Conservation (phyloP, 2,888 invertebrate genomes). For the Biston betularia region DNA sequence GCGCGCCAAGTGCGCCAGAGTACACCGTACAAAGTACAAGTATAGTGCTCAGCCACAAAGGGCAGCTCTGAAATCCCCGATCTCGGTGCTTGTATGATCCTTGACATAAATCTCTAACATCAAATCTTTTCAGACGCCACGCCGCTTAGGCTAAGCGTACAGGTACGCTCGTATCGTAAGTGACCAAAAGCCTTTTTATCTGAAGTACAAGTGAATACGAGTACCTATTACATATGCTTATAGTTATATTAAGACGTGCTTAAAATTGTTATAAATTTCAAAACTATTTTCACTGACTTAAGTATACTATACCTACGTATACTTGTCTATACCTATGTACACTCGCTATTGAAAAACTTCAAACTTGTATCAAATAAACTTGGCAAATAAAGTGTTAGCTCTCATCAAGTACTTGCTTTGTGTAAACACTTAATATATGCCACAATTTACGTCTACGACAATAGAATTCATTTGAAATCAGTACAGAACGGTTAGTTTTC, state of each 20-base stretch:
- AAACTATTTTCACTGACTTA: not conserved
- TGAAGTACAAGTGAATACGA: not conserved
- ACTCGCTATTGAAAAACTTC: not conserved
- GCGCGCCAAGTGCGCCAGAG: slow-evolving; percentile 79
- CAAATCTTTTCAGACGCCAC: slow-evolving; percentile 83
- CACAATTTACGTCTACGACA: not conserved
- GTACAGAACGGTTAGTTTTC: no score
- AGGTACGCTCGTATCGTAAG: slow-evolving; percentile 48
- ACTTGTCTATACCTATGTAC: not conserved
- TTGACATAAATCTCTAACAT: slow-evolving; percentile 86
- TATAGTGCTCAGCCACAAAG: slow-evolving; percentile 84
- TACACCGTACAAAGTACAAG: slow-evolving; percentile 79
- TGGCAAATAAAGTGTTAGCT: not conserved
- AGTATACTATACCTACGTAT: no score
- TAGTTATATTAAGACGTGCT: slow-evolving; percentile 8
- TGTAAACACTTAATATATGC: not conserved
- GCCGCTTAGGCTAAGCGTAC: slow-evolving; percentile 70
- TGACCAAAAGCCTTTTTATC: slow-evolving; percentile 23
- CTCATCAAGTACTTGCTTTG: not conserved
- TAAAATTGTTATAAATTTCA: not conserved
- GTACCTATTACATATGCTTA: not conserved
- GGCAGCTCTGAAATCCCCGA: slow-evolving; percentile 83
- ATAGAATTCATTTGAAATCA: no score
- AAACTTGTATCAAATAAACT: slow-evolving; percentile 1
- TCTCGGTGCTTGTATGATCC: slow-evolving; percentile 81